Evolutionary conservation across 2,113 vertebrate species (phyloP).

Genomic region (Thalassoma bifasciatum): DNA sequence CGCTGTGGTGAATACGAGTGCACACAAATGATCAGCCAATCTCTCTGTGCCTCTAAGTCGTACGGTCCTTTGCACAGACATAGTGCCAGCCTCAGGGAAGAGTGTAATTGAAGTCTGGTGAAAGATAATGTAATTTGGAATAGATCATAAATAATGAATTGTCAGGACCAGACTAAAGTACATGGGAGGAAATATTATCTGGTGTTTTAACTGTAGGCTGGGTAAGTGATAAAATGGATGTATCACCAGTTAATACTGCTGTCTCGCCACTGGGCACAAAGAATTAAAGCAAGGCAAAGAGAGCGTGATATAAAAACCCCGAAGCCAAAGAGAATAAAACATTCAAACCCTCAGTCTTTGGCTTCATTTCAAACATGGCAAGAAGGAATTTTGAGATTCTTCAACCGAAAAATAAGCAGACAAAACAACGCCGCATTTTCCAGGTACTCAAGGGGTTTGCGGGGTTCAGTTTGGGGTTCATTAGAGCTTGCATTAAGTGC

Average conservation of each 20-base stretch:
- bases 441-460: not conserved
- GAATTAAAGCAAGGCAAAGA: slow-evolving; percentile 64
- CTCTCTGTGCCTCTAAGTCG: not conserved
- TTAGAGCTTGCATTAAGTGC: not conserved
- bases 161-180: slow-evolving; percentile 72
- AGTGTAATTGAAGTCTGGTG: slow-evolving; percentile 80
- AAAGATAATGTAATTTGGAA: slow-evolving; percentile 84
- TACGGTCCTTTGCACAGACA: slow-evolving; percentile 48
- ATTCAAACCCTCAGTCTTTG: slow-evolving; percentile 14
- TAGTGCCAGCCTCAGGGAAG: slow-evolving; percentile 69
- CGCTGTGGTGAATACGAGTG: slow-evolving; percentile 32
- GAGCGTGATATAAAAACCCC: slow-evolving; percentile 35
- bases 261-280: slow-evolving; percentile 67
- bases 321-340: slow-evolving; percentile 33
- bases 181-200: slow-evolving; percentile 82
- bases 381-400: slow-evolving; percentile 33
- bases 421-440: slow-evolving; percentile 27
- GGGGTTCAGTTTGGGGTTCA: not conserved
- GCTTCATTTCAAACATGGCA: slow-evolving; percentile 31
- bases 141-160: slow-evolving; percentile 83
- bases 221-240: slow-evolving; percentile 75
- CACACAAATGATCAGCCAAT: slow-evolving; percentile 43
- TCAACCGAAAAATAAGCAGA: slow-evolving; percentile 25
- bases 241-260: slow-evolving; percentile 72
- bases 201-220: slow-evolving; percentile 78